These are phyloP conservation scores for Tinamus guttatus DNA, from an alignment of 2,113 vertebrate species.

Conservation along the genomic window DNA sequence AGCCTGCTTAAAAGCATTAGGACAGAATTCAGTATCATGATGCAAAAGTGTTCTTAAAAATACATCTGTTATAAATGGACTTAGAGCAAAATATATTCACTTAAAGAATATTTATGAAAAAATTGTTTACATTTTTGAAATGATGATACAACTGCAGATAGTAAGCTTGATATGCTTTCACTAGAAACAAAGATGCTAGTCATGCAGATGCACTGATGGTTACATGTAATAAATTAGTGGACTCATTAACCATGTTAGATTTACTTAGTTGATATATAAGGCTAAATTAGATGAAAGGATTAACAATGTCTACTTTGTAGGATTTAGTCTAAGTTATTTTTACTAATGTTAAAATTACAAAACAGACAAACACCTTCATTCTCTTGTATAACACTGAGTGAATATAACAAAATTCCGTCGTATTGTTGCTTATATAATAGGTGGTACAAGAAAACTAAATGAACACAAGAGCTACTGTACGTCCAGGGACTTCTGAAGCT, in stretches of 20 bases:
- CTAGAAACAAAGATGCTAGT: neutral
- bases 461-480: neutral
- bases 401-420: neutral
- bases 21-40: neutral
- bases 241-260: neutral
- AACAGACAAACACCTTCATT: neutral
- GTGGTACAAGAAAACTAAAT: neutral
- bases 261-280: neutral
- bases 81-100: neutral
- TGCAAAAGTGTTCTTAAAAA: neutral
- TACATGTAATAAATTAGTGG: neutral
- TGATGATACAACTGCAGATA: neutral
- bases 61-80: neutral
- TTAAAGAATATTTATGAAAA: neutral
- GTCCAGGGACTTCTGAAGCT: neutral
- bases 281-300: neutral
- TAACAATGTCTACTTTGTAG: neutral
- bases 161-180: neutral
- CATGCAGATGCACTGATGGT: neutral
- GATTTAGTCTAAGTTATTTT: neutral
- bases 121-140: neutral
- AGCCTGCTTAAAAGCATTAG: neutral
- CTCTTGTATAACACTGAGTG: neutral
- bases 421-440: neutral
- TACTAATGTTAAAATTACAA: neutral